Percentiles rank a stretch among this genome's conserved stretches.
Evolutionary conservation across 1,140 invertebrate species (phyloP).

Genomic region (Babylonia areolata): DNA sequence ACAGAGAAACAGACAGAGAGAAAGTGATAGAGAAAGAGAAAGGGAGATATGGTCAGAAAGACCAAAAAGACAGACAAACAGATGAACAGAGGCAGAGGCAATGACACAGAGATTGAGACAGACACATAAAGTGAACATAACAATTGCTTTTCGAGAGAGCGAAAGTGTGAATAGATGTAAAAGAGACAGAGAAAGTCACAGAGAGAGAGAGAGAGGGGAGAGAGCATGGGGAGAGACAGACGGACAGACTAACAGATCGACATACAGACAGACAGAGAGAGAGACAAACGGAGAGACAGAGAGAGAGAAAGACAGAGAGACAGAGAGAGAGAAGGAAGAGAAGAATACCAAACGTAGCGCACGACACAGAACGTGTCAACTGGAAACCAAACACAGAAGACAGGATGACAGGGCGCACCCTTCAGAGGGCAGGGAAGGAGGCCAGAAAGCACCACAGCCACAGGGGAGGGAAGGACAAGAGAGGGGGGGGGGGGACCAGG

Average conservation of each 20-base stretch:
- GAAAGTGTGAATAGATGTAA: neutral
- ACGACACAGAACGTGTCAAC: too few relatives aligned
- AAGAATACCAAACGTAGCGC: too few relatives aligned
- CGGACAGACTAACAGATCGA: neutral
- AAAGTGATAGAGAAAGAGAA: neutral
- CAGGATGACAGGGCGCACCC: too few relatives aligned
- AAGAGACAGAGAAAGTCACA: neutral
- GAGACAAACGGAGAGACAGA: neutral
- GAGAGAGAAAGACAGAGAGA: conserved; percentile 2
- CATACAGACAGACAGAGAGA: conserved; percentile 14
- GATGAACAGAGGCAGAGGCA: too few relatives aligned
- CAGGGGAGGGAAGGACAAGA: neutral
- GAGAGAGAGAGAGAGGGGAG: neutral
- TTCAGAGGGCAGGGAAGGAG: neutral
- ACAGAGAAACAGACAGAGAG: conserved; percentile 9
- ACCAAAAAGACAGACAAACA: neutral
- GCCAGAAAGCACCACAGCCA: too few relatives aligned
- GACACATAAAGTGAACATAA: too few relatives aligned
- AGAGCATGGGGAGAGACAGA: neutral
- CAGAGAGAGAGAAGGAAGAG: neutral
- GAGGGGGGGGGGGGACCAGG: neutral
- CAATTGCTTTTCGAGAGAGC: too few relatives aligned
- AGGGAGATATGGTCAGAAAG: neutral
- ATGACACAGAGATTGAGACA: too few relatives aligned
- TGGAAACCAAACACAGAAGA: too few relatives aligned